Percentiles rank a stretch among this genome's conserved stretches.
Conservation (phyloP, 2,797 vertebrate species). For the Phrynocephalus vlangalii region DNA sequence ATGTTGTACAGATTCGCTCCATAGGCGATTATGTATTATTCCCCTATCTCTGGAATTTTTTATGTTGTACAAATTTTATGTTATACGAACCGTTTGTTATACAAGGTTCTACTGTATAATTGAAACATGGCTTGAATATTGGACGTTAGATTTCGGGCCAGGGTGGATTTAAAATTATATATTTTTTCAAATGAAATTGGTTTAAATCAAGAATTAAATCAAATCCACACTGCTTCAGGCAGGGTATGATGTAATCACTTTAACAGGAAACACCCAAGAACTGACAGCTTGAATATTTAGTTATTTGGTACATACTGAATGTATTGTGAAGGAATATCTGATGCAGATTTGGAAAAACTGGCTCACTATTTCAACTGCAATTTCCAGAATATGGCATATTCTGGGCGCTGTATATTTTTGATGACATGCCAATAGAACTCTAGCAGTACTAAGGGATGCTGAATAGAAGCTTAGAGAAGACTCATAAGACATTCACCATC, state of each 20-base stretch:
- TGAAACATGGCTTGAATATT: background rate
- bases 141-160: background rate
- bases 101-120: background rate
- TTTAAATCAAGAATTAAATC: too few species aligned
- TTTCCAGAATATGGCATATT: background rate
- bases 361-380: too few species aligned
- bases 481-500: background rate
- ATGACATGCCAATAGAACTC: background rate
- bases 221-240: too few species aligned
- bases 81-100: too few species aligned
- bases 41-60: too few species aligned
- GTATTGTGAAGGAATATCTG: background rate
- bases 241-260: background rate
- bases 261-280: background rate
- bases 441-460: background rate
- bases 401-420: background rate
- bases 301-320: background rate
- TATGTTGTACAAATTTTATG: too few species aligned
- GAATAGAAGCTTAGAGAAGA: background rate
- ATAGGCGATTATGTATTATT: too few species aligned
- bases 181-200: too few species aligned
- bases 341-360: background rate
- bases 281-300: background rate
- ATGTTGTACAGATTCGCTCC: too few species aligned
- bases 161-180: too few species aligned